Conservation (phyloP, 2,888 invertebrate species). For the Arenicola marina region DNA sequence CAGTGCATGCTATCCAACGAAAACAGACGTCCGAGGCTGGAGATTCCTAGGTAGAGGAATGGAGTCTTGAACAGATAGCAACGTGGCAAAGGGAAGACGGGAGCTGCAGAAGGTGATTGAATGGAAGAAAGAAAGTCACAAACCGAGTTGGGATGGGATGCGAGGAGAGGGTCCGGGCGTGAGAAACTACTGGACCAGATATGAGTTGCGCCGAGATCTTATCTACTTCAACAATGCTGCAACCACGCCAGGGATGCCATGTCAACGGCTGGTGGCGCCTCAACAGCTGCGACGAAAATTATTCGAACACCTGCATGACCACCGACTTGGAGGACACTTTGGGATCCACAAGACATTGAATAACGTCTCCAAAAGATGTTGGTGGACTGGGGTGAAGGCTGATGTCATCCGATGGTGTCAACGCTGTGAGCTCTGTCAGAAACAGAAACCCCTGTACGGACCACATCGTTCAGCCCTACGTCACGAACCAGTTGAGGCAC, state of each 20-base stretch:
- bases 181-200: too few relatives aligned
- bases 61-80: not conserved
- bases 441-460: not conserved
- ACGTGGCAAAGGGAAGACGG: not conserved
- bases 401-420: constrained; percentile 1
- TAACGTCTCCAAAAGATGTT: not conserved
- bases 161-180: not conserved
- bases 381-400: not conserved
- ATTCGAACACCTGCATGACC: too few relatives aligned
- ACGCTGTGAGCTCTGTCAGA: not conserved
- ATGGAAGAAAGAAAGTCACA: not conserved
- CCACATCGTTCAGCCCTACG: not conserved
- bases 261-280: too few relatives aligned
- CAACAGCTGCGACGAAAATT: too few relatives aligned
- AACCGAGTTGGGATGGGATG: not conserved
- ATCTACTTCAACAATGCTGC: too few relatives aligned
- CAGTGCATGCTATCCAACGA: not conserved
- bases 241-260: too few relatives aligned
- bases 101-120: not conserved
- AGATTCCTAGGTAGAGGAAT: not conserved
- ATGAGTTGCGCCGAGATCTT: too few relatives aligned
- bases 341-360: not conserved
- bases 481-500: constrained; percentile 2
- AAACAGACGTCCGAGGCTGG: not conserved
- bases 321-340: not conserved